Percentiles rank a stretch among this genome's conserved stretches.
Conservation (phyloP, 2,888 invertebrate genomes). For the Leptogaster cylindrica region DNA sequence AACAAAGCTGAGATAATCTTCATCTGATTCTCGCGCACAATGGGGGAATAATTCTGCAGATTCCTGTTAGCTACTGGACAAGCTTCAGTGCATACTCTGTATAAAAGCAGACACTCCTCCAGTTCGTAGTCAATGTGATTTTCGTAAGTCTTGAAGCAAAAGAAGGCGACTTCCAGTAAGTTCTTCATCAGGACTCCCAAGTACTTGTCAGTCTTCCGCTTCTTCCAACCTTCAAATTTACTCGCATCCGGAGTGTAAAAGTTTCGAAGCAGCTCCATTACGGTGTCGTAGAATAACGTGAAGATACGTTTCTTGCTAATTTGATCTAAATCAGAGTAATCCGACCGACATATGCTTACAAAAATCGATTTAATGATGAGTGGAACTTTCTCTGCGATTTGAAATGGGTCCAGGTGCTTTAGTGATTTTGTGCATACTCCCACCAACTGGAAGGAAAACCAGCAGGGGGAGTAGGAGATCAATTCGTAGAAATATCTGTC, state of each 20-base stretch:
- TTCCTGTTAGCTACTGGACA: constrained; percentile 31
- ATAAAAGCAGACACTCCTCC: constrained; percentile 49
- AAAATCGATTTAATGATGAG: constrained; percentile 52
- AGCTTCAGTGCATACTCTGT: constrained; percentile 50
- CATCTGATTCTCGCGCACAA: constrained; percentile 50
- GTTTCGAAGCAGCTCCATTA: constrained; percentile 53
- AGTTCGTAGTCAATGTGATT: constrained; percentile 6
- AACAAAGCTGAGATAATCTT: constrained; percentile 53
- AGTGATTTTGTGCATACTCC: constrained; percentile 53
- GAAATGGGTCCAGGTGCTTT: constrained; percentile 53
- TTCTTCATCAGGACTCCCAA: constrained; percentile 53
- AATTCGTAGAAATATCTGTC: constrained; percentile 54
- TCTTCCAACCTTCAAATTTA: constrained; percentile 52
- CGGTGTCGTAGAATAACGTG: constrained; percentile 52
- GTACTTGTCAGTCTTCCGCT: constrained; percentile 52
- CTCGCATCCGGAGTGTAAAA: constrained; percentile 55
- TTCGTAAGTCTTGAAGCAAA: constrained; percentile 52
- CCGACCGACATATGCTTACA: constrained; percentile 52
- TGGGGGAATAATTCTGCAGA: constrained; percentile 37
- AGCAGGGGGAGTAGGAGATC: constrained; percentile 53
- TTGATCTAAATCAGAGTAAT: constrained; percentile 50
- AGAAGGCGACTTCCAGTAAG: constrained; percentile 52
- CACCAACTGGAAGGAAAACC: constrained; percentile 55
- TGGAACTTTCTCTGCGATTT: constrained; percentile 53
- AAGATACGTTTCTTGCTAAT: constrained; percentile 53